Evolutionary conservation across 2,113 vertebrate genomes (phyloP).

Genomic region (Pteruthius melanotis): DNA sequence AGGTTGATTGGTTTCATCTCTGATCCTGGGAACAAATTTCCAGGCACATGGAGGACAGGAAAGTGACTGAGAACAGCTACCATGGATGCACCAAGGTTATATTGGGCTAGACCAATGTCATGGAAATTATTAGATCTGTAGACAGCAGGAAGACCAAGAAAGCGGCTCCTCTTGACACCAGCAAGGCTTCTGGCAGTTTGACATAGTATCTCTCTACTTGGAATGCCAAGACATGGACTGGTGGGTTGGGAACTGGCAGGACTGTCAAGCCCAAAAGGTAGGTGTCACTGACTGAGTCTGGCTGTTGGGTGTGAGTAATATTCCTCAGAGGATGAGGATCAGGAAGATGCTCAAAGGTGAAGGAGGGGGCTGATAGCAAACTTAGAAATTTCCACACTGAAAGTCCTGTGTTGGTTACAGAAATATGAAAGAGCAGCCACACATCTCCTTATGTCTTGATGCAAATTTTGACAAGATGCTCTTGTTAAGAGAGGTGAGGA

Average conservation of each 20-base stretch:
- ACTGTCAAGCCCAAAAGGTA: accelerated
- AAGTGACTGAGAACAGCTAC: not conserved
- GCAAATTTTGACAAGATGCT: accelerated
- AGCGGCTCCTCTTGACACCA: not conserved
- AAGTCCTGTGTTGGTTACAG: not conserved
- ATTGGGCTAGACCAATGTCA: not conserved
- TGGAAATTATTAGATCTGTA: not conserved
- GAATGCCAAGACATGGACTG: not conserved
- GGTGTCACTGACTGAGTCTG: not conserved
- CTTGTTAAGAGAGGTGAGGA: not conserved
- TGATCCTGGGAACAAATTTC: not conserved
- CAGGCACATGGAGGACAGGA: not conserved
- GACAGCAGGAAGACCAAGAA: not conserved
- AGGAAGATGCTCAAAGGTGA: not conserved
- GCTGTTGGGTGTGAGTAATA: not conserved
- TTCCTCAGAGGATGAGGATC: not conserved
- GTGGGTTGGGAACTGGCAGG: not conserved
- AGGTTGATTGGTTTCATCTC: accelerated
- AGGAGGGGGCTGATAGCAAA: not conserved
- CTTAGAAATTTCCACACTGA: not conserved
- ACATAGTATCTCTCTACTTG: accelerated
- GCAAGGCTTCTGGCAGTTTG: not conserved
- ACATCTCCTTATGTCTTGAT: not conserved
- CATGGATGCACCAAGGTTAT: not conserved
- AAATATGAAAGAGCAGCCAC: not conserved